A percentile compares a stretch with the other conserved stretches of the same genome.
Evolutionary conservation across 2,113 vertebrate species (phyloP).

Genomic region (Ornithorhynchus anatinus): DNA sequence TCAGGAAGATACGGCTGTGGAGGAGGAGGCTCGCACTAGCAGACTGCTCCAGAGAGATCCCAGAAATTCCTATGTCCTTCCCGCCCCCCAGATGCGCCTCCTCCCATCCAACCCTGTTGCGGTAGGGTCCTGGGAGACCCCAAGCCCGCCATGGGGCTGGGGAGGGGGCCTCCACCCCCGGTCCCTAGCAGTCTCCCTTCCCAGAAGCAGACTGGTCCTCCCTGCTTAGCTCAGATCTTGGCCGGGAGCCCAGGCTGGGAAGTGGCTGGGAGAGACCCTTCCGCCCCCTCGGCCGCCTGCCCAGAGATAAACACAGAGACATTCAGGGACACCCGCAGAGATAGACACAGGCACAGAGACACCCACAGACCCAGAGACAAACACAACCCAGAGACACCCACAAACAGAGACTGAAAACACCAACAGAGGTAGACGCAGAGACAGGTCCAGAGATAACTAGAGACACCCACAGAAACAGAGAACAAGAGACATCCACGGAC

Average conservation of each 20-base stretch:
- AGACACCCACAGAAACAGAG: no score
- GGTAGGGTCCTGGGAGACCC: neutral
- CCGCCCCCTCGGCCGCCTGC: neutral
- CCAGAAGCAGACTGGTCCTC: neutral
- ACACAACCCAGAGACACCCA: no score
- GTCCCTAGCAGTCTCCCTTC: neutral
- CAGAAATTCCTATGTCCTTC: constrained; percentile 47
- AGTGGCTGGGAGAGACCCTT: neutral
- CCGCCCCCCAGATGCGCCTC: neutral
- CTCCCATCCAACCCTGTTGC: neutral
- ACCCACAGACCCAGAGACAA: no score
- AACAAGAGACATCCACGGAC: no score
- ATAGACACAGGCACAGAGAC: no score
- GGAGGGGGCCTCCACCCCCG: neutral
- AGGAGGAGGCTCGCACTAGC: constrained; percentile 2
- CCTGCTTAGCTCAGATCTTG: neutral
- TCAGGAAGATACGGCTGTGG: constrained; percentile 2
- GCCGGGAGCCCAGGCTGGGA: neutral
- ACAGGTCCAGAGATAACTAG: neutral
- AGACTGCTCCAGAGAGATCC: constrained; percentile 24
- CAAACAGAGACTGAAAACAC: neutral
- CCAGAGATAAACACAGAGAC: neutral
- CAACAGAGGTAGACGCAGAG: constrained; percentile 18
- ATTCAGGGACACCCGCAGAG: no score
- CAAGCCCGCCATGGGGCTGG: neutral